Base-by-base conservation (phyloP, 2,888 invertebrate genomes). In the Aspidiotus destructor region DNA sequence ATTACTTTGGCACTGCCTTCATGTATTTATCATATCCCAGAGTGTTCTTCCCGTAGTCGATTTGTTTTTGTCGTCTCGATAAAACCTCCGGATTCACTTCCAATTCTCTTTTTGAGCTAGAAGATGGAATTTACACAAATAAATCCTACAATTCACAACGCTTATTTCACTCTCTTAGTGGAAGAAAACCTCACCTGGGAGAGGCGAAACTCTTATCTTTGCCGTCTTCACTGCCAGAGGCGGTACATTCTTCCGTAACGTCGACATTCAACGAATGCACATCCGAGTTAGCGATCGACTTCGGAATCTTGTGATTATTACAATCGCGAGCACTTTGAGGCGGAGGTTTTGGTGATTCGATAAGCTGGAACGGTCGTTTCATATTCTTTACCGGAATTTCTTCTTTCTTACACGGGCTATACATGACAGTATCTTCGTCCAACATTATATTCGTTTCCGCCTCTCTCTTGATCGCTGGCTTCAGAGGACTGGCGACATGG, bases 11-110 rank as follows among this genome's bases (percentile, higher is more conserved):
- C 57, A 93, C 83, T 73, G 79, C 74, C 73, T 81, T 79, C 10
- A 81, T 75, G 73, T 92, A 95, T 77, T 85, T 85, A 73, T 87
- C 85, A 77, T 95, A 95, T 54, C 90, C 91, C 72, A 86, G 78
- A 41, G 95, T 95, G 75, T 92, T 93, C 79, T 94, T 95, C 11
- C 96, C 96, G 80, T 91, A 96, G 77, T 94, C 92, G 74, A 96
- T 89, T 79, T 94, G 93, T 78, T 95, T 95, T 76, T 94, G 92
- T 57, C 95, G 82, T 71, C 95, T 83, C 54, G 82, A 79, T 70
- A 96, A 78, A 40, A 88, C 77, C 6, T 75, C 79, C 15, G 85
- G 82, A 79, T 95, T 89, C 8, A 83, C 85, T 79, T 94, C 94
- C 13, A 48, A 42, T 41, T 60, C 71, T 17, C 70, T 62, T 64